Conservation (phyloP, 2,888 invertebrate species). For the Homarus gammarus region DNA sequence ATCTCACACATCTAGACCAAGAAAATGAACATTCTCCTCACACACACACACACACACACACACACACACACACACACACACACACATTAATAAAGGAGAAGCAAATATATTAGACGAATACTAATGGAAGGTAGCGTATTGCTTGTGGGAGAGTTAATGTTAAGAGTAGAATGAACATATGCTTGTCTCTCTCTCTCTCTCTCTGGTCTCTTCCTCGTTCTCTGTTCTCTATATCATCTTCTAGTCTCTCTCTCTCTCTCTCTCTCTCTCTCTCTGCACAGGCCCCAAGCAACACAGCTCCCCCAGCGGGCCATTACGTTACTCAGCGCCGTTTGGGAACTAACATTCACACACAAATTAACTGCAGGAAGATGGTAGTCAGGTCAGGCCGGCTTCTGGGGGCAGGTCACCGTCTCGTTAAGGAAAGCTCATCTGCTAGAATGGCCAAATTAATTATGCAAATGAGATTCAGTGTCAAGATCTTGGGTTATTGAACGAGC, state of each 20-base stretch:
- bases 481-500: neutral
- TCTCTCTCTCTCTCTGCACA: neutral
- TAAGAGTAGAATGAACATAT: too few species aligned
- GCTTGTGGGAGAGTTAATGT: too few species aligned
- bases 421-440: slow-evolving; percentile 10
- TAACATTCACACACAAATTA: neutral
- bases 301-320: neutral
- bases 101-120: too few species aligned
- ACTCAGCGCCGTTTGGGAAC: neutral
- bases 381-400: neutral
- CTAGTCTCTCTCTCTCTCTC: too few species aligned
- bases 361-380: neutral
- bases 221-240: too few species aligned
- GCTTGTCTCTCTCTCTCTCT: too few species aligned
- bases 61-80: too few species aligned
- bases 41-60: too few species aligned
- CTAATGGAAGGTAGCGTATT: too few species aligned
- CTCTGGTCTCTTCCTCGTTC: neutral
- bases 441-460: slow-evolving; percentile 10
- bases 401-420: neutral
- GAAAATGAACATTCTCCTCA: too few species aligned
- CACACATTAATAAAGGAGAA: too few species aligned
- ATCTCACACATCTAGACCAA: too few species aligned
- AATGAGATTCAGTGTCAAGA: slow-evolving; percentile 12
- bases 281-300: neutral